Percentiles rank a stretch among this genome's conserved stretches.
These are phyloP conservation scores for Hippoglossus hippoglossus DNA, from an alignment of 2,797 vertebrate species.

Conservation along the genomic window DNA sequence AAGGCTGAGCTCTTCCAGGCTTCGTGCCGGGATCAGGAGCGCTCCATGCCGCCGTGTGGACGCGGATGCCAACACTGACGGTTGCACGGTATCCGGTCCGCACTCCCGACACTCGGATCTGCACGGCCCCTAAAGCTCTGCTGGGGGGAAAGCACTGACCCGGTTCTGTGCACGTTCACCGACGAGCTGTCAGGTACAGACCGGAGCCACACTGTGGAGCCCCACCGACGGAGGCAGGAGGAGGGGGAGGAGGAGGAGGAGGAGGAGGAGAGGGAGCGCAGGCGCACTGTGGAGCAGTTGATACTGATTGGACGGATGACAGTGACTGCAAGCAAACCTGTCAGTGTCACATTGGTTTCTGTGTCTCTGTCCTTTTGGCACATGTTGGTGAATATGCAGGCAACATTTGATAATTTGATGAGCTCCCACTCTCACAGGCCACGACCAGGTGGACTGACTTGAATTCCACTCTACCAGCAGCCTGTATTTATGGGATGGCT, in stretches of 20 bases:
- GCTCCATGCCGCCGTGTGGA: slow-evolving; percentile 52
- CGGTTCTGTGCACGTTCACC: slow-evolving; percentile 30
- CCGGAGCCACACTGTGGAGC: slow-evolving; percentile 9
- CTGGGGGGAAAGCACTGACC: slow-evolving; percentile 9
- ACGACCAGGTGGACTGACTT: too few relatives aligned
- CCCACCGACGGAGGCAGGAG: background rate
- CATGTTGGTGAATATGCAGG: too few relatives aligned
- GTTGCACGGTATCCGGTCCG: slow-evolving; percentile 8
- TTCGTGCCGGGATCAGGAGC: slow-evolving; percentile 66
- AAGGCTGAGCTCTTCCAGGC: slow-evolving; percentile 48
- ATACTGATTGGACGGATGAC: too few relatives aligned
- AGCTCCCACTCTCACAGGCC: too few relatives aligned
- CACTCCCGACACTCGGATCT: background rate
- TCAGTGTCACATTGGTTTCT: too few relatives aligned
- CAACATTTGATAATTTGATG: too few relatives aligned
- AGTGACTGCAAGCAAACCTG: too few relatives aligned
- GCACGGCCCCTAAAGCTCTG: slow-evolving; percentile 1
- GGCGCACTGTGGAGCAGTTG: slow-evolving; percentile 48
- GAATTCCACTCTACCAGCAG: too few relatives aligned
- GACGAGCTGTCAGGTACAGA: slow-evolving; percentile 44
- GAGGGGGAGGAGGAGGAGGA: background rate
- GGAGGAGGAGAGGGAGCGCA: slow-evolving; percentile 36
- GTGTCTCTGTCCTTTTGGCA: too few relatives aligned
- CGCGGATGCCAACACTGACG: slow-evolving; percentile 12
- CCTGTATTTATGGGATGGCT: too few relatives aligned